Percentiles rank a stretch among this genome's conserved stretches.
Conservation (phyloP, 2,113 vertebrate species). For the Nicator chloris region DNA sequence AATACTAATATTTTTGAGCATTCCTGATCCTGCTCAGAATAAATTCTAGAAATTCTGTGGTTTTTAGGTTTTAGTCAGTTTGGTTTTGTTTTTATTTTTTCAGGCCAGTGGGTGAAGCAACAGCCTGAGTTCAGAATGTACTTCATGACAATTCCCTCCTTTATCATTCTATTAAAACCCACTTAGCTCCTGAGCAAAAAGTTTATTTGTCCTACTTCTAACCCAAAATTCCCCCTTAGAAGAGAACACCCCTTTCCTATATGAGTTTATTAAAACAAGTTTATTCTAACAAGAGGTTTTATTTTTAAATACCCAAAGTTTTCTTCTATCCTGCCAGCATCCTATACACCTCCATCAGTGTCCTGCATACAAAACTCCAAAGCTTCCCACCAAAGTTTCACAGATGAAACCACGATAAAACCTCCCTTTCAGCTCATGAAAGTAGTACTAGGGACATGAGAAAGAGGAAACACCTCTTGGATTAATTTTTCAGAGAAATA, state of each 20-base stretch:
- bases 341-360: neutral
- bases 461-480: neutral
- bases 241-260: neutral
- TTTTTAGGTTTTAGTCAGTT: neutral
- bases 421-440: neutral
- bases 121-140: neutral
- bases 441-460: accelerated
- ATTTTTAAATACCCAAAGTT: neutral
- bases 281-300: neutral
- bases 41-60: neutral
- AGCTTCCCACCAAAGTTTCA: neutral
- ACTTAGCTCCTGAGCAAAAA: neutral
- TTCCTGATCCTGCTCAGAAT: neutral
- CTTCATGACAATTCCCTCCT: neutral
- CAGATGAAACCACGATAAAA: neutral
- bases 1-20: neutral
- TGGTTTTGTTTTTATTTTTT: neutral
- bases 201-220: neutral
- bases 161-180: neutral
- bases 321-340: neutral
- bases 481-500: neutral
- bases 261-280: neutral
- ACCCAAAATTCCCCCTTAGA: neutral
- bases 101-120: neutral
- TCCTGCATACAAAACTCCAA: neutral